phyloP scores from a whole-genome alignment of 2,888 invertebrate genomes.

The Drosophila phalerata region DNA sequence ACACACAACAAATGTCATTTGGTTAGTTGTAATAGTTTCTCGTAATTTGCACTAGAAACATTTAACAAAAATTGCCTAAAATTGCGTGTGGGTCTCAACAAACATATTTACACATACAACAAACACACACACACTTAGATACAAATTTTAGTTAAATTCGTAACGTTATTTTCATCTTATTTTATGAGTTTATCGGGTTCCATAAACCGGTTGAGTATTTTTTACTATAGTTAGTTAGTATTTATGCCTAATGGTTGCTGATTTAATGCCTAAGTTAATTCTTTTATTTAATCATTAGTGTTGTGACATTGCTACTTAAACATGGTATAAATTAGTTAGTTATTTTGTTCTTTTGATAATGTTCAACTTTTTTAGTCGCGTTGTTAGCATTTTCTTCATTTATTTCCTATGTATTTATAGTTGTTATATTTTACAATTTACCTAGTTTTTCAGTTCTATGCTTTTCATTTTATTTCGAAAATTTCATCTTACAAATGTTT shows the following conservation, averaged over 20 bases:
- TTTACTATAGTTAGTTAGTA: slow-evolving; percentile 31
- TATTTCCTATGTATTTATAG: background rate
- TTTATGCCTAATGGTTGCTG: slow-evolving; percentile 47
- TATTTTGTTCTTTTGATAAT: background rate
- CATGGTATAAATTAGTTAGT: background rate
- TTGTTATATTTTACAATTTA: background rate
- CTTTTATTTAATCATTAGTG: slow-evolving; percentile 3
- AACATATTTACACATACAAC: slow-evolving; percentile 38
- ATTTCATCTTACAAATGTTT: background rate
- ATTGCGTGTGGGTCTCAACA: slow-evolving; percentile 69
- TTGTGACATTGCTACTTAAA: slow-evolving; percentile 16
- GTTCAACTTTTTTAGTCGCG: background rate
- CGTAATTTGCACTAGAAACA: slow-evolving; percentile 63
- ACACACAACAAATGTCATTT: slow-evolving; percentile 60
- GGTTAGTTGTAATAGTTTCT: slow-evolving; percentile 60
- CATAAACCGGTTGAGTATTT: slow-evolving; percentile 67
- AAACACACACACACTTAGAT: slow-evolving; percentile 33
- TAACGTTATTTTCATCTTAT: slow-evolving; percentile 69
- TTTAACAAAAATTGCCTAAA: slow-evolving; percentile 63
- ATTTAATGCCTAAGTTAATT: slow-evolving; percentile 23
- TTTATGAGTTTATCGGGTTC: slow-evolving; percentile 60
- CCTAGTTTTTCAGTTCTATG: background rate
- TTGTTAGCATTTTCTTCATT: background rate
- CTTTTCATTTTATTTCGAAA: background rate
- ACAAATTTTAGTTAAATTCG: slow-evolving; percentile 55